Percentiles rank a stretch among this genome's conserved stretches.
These are phyloP conservation scores for Dendroctonus ponderosae DNA, from an alignment of 1,140 invertebrate genomes.

Conservation along the genomic window DNA sequence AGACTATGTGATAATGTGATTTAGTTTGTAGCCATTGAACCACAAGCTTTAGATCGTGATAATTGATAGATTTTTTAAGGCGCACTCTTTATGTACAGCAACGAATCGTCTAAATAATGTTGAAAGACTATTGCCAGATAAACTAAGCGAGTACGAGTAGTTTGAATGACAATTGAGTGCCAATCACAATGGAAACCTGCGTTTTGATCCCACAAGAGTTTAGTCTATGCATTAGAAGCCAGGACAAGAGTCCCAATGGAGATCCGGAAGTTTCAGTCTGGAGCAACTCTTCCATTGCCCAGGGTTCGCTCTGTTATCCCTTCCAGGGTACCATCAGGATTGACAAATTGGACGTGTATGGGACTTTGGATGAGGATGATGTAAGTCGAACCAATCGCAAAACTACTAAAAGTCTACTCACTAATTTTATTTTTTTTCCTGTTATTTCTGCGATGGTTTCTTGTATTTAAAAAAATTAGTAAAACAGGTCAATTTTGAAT, in stretches of 20 bases:
- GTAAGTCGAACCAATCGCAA: conserved; percentile 64
- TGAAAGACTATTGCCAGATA: no score
- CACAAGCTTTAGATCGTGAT: conserved; percentile 1
- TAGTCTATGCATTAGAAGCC: conserved; percentile 71
- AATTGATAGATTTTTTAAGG: conserved; percentile 1
- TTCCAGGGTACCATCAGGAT: conserved; percentile 88
- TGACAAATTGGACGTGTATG: conserved; percentile 84
- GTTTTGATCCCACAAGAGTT: conserved; percentile 89
- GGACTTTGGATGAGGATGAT: conserved; percentile 80
- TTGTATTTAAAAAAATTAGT: no score
- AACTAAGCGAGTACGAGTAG: no score
- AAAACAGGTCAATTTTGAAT: no score
- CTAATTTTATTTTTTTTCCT: neutral
- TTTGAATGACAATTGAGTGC: no score
- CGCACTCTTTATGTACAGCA: conserved; percentile 8
- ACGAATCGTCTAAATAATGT: no score
- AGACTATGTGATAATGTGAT: neutral
- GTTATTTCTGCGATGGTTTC: no score
- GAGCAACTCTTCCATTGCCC: conserved; percentile 75
- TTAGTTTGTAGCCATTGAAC: neutral
- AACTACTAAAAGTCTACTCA: neutral
- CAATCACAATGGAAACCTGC: conserved; percentile 79
- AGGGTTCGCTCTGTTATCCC: conserved; percentile 77
- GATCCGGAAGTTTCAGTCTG: conserved; percentile 72
- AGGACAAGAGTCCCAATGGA: conserved; percentile 54